phyloP scores from a whole-genome alignment of 1,140 invertebrate genomes.

The Nasonia giraulti region DNA sequence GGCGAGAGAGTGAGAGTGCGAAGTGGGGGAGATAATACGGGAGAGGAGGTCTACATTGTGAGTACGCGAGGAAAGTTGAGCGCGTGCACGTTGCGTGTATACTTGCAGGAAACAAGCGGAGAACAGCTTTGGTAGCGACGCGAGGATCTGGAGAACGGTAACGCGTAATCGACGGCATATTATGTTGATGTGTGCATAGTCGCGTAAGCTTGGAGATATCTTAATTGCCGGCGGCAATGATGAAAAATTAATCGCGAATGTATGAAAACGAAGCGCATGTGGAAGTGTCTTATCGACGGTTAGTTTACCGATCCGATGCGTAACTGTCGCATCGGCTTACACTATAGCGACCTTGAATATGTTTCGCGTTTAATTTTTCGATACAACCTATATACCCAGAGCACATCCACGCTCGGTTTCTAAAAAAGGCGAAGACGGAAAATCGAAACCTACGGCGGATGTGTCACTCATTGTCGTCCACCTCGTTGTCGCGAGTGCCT shows the following conservation, averaged over 20 bases:
- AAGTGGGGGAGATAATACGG: constrained; percentile 23
- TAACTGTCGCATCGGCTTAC: no score
- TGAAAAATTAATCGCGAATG: no score
- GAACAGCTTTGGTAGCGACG: no score
- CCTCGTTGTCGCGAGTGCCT: background rate
- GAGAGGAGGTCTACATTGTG: constrained; percentile 6
- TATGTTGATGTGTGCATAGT: no score
- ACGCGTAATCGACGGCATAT: no score
- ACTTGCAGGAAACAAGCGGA: background rate
- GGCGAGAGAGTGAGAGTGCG: constrained; percentile 7
- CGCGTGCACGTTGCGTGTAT: background rate
- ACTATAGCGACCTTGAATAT: no score
- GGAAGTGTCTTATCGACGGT: no score
- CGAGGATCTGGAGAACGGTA: no score
- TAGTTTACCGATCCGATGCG: no score
- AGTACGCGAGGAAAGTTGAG: background rate
- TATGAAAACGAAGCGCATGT: no score
- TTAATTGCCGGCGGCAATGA: no score
- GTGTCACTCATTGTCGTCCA: background rate
- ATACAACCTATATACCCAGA: background rate
- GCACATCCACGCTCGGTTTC: background rate
- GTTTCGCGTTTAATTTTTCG: background rate
- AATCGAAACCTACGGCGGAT: background rate
- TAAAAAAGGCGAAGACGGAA: background rate
- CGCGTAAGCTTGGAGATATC: no score